Conservation (phyloP, 2,888 invertebrate genomes). For the Drosophila neotestacea region DNA sequence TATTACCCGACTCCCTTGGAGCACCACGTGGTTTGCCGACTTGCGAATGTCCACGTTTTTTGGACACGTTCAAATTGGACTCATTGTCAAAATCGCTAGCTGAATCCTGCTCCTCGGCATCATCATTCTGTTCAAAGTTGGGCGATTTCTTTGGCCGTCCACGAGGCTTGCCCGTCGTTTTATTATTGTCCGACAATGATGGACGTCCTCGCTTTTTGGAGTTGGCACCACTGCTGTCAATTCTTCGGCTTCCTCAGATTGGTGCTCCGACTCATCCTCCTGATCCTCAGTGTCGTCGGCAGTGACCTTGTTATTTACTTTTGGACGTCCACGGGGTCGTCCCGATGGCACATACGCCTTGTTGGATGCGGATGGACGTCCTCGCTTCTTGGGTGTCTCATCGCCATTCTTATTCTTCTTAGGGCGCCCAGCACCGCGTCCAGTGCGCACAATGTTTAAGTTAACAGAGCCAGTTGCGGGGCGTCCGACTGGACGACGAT, state of each 20-base stretch:
- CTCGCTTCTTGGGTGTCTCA: constrained; percentile 53
- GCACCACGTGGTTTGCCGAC: constrained; percentile 42
- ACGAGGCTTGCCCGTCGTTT: constrained; percentile 36
- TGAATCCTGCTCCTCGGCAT: constrained; percentile 44
- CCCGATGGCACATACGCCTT: constrained; percentile 66
- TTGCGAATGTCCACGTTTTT: constrained; percentile 52
- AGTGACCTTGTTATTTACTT: constrained; percentile 15
- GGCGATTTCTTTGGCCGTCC: constrained; percentile 46
- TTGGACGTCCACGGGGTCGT: constrained; percentile 78
- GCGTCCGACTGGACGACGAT: constrained; percentile 74
- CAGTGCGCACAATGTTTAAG: constrained; percentile 74
- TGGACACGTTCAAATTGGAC: constrained; percentile 21
- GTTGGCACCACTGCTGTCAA: constrained; percentile 24
- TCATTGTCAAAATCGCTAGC: constrained; percentile 19
- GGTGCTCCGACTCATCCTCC: constrained; percentile 33
- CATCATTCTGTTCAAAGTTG: constrained; percentile 6
- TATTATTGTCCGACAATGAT: not conserved
- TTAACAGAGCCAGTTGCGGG: constrained; percentile 73
- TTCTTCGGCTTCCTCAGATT: constrained; percentile 15
- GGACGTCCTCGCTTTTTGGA: constrained; percentile 72
- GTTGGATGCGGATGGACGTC: constrained; percentile 49
- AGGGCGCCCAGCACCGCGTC: constrained; percentile 78
- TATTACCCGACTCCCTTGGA: constrained; percentile 34
- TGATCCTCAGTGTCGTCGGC: constrained; percentile 11
- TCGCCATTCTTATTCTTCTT: constrained; percentile 59